These are phyloP conservation scores for Cyanoderma ruficeps DNA, from an alignment of 2,113 vertebrate genomes.

Conservation along the genomic window DNA sequence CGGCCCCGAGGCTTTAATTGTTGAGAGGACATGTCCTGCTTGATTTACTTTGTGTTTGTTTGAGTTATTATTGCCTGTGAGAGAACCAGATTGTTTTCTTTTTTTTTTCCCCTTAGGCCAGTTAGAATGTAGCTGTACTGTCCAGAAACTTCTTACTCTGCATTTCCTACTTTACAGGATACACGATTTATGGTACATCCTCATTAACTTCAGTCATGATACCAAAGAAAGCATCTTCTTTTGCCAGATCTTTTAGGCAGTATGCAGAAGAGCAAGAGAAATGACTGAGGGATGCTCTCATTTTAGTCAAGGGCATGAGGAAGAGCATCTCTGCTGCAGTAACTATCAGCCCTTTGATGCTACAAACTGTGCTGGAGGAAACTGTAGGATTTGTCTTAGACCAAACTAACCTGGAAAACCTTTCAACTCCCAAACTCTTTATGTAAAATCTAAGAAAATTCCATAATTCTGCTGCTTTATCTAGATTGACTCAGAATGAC, in stretches of 20 bases:
- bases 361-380: not conserved
- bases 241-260: not conserved
- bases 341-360: not conserved
- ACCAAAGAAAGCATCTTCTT: not conserved
- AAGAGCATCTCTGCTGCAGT: not conserved
- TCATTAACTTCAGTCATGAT: not conserved
- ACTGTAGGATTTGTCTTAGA: not conserved
- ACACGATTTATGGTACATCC: not conserved
- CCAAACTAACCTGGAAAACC: not conserved
- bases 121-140: not conserved
- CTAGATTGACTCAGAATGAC: not conserved
- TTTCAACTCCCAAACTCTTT: not conserved
- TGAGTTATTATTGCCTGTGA: not conserved
- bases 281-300: not conserved
- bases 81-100: not conserved
- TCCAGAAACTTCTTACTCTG: not conserved
- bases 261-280: not conserved
- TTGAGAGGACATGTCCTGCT: not conserved
- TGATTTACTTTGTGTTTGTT: not conserved
- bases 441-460: not conserved
- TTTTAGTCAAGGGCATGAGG: not conserved
- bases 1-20: not conserved
- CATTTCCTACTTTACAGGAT: not conserved
- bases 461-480: not conserved
- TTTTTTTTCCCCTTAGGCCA: not conserved